These are phyloP conservation scores for Ptilonorhynchus violaceus DNA, from an alignment of 2,113 vertebrate species.

Conservation along the genomic window DNA sequence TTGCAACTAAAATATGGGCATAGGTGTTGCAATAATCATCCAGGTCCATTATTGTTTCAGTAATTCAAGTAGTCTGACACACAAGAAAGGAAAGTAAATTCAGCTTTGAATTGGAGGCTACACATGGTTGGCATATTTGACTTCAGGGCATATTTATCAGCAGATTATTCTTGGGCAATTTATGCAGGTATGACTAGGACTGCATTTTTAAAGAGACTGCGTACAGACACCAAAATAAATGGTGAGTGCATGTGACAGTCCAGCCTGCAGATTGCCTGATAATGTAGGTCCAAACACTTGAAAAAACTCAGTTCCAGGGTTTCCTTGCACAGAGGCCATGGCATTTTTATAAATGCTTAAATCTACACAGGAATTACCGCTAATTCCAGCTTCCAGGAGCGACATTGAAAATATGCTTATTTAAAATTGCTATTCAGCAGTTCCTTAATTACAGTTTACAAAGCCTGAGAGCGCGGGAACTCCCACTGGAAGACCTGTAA, in stretches of 20 bases:
- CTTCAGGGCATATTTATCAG: background rate
- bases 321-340: fast-evolving
- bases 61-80: background rate
- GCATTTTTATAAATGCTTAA: background rate
- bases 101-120: background rate
- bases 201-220: background rate
- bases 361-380: background rate
- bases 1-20: background rate
- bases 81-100: background rate
- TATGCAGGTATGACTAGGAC: background rate
- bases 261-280: background rate
- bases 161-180: background rate
- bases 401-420: background rate
- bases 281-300: background rate
- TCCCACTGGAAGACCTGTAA: background rate
- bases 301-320: background rate
- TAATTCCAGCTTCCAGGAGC: background rate
- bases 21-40: background rate
- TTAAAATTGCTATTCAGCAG: background rate
- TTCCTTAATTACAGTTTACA: background rate
- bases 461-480: background rate
- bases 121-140: background rate
- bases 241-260: background rate
- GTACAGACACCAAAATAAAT: background rate
- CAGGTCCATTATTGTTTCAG: background rate